Evolutionary conservation across 2,113 vertebrate species (phyloP).

Genomic region (Triplophysa rosa): DNA sequence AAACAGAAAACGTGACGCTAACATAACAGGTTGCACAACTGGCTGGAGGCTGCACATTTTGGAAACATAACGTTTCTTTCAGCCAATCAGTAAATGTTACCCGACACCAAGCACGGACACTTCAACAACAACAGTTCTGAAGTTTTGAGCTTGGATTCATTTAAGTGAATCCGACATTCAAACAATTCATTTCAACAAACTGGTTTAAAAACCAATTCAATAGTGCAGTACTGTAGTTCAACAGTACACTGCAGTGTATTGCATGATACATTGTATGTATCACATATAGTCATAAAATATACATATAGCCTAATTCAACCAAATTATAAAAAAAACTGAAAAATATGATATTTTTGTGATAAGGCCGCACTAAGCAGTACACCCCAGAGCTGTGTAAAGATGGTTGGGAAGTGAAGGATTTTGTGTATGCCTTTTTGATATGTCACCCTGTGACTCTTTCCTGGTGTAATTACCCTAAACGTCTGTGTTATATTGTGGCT

Average conservation of each 20-base stretch:
- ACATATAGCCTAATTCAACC: not conserved
- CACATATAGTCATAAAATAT: too few species aligned
- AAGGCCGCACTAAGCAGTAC: not conserved
- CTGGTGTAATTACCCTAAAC: too few species aligned
- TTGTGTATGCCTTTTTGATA: not conserved
- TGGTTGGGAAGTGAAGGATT: not conserved
- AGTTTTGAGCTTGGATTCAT: not conserved
- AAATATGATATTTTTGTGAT: not conserved
- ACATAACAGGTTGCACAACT: not conserved
- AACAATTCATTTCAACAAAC: not conserved
- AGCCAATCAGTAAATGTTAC: constrained; percentile 15
- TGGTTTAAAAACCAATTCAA: not conserved
- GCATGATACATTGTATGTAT: too few species aligned
- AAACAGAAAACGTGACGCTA: constrained; percentile 21
- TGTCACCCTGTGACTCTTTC: not conserved
- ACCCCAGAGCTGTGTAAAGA: not conserved
- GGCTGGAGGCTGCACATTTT: not conserved
- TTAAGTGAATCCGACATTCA: not conserved
- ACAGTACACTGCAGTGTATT: too few species aligned
- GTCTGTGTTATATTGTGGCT: too few species aligned
- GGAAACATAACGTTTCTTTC: not conserved
- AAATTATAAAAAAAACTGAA: not conserved
- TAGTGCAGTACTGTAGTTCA: too few species aligned
- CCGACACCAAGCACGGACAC: not conserved
- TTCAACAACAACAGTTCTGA: too few species aligned